Conservation (phyloP, 64 coral and sea anemone species). For the Pocillopora verrucosa region DNA sequence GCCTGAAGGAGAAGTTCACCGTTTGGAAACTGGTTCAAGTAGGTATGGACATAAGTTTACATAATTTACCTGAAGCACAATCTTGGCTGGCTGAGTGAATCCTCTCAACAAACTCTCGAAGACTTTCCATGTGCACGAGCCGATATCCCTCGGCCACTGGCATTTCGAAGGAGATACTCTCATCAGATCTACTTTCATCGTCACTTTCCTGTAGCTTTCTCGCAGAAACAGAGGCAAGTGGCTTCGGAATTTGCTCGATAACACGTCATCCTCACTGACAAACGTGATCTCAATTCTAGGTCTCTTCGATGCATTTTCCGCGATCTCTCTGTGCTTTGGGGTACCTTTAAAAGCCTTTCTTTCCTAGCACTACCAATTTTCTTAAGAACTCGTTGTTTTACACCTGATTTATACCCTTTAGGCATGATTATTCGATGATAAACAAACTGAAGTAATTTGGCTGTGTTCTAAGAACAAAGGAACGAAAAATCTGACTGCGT, state of each 20-base stretch:
- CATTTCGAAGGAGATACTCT: conserved; percentile 7
- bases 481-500: background rate
- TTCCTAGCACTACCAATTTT: background rate
- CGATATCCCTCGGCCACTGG: conserved; percentile 38
- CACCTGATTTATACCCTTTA: background rate
- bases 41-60: background rate
- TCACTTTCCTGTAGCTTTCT: conserved; percentile 29
- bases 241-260: conserved; percentile 27
- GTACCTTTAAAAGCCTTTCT: background rate
- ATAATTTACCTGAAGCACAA: conserved; percentile 31
- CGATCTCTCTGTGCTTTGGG: conserved; percentile 1
- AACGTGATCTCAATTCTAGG: conserved; percentile 10
- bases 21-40: background rate
- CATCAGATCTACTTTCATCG: conserved; percentile 38
- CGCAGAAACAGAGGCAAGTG: conserved; percentile 34
- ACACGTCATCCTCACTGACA: conserved; percentile 36
- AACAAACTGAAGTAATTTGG: background rate
- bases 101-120: conserved; percentile 18
- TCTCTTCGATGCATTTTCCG: conserved; percentile 1
- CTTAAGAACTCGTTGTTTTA: conserved; percentile 13
- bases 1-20: background rate
- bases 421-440: background rate
- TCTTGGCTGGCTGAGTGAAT: conserved; percentile 21
- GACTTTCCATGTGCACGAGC: conserved; percentile 31
- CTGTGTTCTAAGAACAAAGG: background rate